Conservation (phyloP, 2,797 vertebrate genomes). For the Sebastes ruberrimus region DNA sequence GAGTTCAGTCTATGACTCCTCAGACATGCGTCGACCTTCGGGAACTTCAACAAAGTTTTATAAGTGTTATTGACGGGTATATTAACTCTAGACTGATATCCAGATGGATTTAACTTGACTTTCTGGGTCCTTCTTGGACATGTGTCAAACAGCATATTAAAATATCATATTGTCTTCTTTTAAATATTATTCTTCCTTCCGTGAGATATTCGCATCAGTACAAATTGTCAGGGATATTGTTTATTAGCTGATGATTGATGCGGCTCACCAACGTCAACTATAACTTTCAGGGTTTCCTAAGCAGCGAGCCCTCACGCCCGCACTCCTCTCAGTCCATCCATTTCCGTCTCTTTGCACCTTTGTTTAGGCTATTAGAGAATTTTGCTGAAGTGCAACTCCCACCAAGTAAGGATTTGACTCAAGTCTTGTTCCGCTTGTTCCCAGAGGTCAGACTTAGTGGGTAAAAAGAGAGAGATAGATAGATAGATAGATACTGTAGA, state of each 20-base stretch:
- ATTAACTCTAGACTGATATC: not conserved
- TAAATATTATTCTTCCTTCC: not conserved
- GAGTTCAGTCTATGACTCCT: too few relatives aligned
- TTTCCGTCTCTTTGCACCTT: constrained; percentile 37
- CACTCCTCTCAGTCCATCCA: not conserved
- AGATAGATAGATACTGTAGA: not conserved
- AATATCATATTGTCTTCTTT: not conserved
- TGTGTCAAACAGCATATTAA: not conserved
- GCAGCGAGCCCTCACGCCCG: not conserved
- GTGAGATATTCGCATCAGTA: not conserved
- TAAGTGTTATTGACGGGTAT: not conserved
- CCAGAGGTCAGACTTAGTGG: constrained; percentile 55
- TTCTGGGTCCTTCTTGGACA: not conserved
- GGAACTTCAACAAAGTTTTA: not conserved
- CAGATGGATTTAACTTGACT: not conserved
- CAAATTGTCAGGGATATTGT: not conserved
- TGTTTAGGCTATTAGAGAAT: constrained; percentile 57
- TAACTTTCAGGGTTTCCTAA: not conserved
- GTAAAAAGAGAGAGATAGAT: constrained; percentile 9
- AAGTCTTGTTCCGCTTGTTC: constrained; percentile 38
- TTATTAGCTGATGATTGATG: not conserved
- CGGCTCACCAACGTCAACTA: not conserved
- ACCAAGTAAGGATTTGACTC: constrained; percentile 47
- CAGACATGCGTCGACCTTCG: not conserved
- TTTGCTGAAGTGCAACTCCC: constrained; percentile 60